Evolutionary conservation across 2,113 vertebrate genomes (phyloP).

Genomic region (Lanius ludovicianus): DNA sequence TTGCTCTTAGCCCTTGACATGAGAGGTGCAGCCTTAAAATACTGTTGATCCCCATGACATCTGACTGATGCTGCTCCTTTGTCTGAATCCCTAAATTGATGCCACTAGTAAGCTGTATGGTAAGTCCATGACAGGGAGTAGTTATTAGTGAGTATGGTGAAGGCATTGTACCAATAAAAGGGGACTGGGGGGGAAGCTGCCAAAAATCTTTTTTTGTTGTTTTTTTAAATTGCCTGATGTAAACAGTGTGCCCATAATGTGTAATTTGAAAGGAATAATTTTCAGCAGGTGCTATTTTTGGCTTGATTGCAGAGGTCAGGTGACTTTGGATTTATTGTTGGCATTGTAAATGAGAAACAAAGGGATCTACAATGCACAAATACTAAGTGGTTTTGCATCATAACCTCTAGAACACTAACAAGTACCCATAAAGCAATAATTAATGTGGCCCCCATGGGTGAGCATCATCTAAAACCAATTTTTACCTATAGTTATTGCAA

Average conservation of each 20-base stretch:
- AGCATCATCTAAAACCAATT: neutral
- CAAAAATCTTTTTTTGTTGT: neutral
- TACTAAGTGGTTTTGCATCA: neutral
- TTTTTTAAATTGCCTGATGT: neutral
- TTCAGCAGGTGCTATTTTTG: neutral
- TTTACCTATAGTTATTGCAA: neutral
- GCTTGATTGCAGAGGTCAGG: neutral
- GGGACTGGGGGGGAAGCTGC: neutral
- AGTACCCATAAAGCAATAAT: neutral
- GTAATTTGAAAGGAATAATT: neutral
- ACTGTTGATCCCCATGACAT: rapidly evolving
- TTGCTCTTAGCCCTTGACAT: neutral
- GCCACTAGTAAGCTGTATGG: neutral
- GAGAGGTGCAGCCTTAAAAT: neutral
- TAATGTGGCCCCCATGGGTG: neutral
- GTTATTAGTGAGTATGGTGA: neutral
- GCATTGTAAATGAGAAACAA: neutral
- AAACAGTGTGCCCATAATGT: neutral
- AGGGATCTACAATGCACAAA: neutral
- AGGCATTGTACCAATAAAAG: neutral
- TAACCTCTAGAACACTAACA: neutral
- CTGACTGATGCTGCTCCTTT: neutral
- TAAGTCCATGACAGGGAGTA: neutral
- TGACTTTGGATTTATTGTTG: neutral
- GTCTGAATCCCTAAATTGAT: neutral